Base-by-base conservation (phyloP, 2,113 vertebrate species). In the Bos taurus region DNA sequence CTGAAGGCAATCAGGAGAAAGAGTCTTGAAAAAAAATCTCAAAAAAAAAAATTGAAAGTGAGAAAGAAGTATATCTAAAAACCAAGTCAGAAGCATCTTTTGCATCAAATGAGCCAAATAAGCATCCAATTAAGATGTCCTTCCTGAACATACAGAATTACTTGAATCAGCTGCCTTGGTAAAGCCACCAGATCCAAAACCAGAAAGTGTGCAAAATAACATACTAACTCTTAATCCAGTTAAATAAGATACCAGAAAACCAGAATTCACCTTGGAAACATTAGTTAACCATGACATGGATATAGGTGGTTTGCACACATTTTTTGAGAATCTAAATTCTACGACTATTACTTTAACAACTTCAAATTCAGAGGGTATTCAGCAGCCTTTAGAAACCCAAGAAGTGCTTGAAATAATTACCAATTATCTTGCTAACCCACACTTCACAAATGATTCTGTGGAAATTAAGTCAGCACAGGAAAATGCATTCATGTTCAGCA, bases 1-100 rank as follows among this genome's bases (percentile, higher is more conserved):
- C 96, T 36, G 98, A 98, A 92, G 98, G 99, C 90, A 98, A 96
- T 97, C 95, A 99, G 98, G 98, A 96, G 96, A 97, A 98, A 36
- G 96, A 52, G n/a, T 57, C 86, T 93, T 98, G n/a, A 3, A 6
- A 95, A n/a, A 92, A 87, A 90, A 80, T 23, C 80, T 88, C 97
- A 95, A 60, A 96, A 97, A 30, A 43, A 60, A 95, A 94, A 97
- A 97, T 96, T 77, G 46, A 81, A 95, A 84, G 54, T 57, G n/a
- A 26, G 3, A 98, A 98, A 33, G 3, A 98, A 98, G 21, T 40
- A 48, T 97, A 74, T 21, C 56, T 81, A 93, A 95, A 87, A 92
- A 28, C 59, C n/a, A 74, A 93, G 7, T 97, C 97, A 71, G 82
- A 98, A 90, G 88, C 97, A 43, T 81, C 80, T 82, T 78, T 94